phyloP scores from a whole-genome alignment of 2,113 vertebrate genomes.

The Daphoenositta chrysoptera region DNA sequence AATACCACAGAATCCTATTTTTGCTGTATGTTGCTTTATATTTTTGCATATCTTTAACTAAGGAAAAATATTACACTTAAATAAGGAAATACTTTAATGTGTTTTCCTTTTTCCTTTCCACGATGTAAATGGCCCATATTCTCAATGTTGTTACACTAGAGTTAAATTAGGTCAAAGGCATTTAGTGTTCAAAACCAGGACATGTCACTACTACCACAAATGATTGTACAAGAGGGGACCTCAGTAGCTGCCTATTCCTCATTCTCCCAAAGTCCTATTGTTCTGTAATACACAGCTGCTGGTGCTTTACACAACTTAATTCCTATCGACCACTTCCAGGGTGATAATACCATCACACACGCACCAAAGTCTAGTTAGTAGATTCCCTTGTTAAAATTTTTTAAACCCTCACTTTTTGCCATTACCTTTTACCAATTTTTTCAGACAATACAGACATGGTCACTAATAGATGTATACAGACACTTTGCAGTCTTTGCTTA shows the following conservation, averaged over 20 bases:
- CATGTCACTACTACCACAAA: not conserved
- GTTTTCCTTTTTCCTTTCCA: not conserved
- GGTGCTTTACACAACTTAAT: not conserved
- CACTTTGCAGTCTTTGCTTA: not conserved
- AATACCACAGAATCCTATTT: not conserved
- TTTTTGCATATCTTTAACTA: not conserved
- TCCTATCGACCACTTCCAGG: not conserved
- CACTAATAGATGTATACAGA: accelerated
- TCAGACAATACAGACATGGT: not conserved
- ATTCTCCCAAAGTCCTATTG: not conserved
- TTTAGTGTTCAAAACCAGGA: not conserved
- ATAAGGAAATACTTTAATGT: not conserved
- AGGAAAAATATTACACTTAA: not conserved
- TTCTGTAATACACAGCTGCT: not conserved
- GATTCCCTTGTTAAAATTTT: not conserved
- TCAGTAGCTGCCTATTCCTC: not conserved
- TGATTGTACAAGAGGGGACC: not conserved
- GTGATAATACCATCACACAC: not conserved
- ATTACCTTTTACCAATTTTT: not conserved
- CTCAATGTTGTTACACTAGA: not conserved
- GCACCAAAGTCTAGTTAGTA: not conserved
- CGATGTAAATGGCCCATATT: not conserved
- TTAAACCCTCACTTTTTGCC: not conserved
- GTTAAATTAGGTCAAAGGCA: not conserved
- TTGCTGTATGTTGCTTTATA: not conserved